Evolutionary conservation across 2,888 invertebrate genomes (phyloP).

Genomic region (Netelia fuscicornis): DNA sequence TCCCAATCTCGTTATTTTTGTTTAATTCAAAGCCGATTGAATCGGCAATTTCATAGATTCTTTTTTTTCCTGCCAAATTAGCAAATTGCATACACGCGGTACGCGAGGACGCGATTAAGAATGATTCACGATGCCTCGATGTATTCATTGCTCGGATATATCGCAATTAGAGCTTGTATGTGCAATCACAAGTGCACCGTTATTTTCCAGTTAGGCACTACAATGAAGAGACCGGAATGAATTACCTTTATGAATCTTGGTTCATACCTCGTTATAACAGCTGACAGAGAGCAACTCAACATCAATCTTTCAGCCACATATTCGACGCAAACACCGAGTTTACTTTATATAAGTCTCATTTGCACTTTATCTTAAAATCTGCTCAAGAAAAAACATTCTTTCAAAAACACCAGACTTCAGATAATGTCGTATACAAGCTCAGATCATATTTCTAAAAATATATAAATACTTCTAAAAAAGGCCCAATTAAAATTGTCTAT

Average conservation of each 20-base stretch:
- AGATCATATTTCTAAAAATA: too few relatives aligned
- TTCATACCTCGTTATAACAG: slow-evolving; percentile 75
- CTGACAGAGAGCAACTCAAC: slow-evolving; percentile 20
- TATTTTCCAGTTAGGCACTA: slow-evolving; percentile 81
- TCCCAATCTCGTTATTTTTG: slow-evolving; percentile 1
- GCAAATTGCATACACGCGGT: slow-evolving; percentile 33
- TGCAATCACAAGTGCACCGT: slow-evolving; percentile 78
- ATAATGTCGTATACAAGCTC: too few relatives aligned
- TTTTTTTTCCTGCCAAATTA: not conserved
- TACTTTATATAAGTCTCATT: not conserved
- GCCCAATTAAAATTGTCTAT: too few relatives aligned
- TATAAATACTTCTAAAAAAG: too few relatives aligned
- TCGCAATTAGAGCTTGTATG: slow-evolving; percentile 78
- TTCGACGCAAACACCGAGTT: not conserved
- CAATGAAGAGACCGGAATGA: slow-evolving; percentile 78
- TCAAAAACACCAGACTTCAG: not conserved
- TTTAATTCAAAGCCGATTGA: slow-evolving; percentile 38
- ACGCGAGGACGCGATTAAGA: slow-evolving; percentile 25
- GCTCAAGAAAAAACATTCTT: not conserved
- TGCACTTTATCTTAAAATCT: not conserved
- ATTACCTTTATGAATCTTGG: slow-evolving; percentile 79
- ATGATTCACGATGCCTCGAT: slow-evolving; percentile 47
- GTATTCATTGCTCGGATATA: slow-evolving; percentile 65
- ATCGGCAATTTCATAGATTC: slow-evolving; percentile 34
- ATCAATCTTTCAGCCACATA: slow-evolving; percentile 48